Evolutionary conservation across 37 sponge, comb jelly and placozoan genomes (phyloP).

Genomic region (Ianthella basta): DNA sequence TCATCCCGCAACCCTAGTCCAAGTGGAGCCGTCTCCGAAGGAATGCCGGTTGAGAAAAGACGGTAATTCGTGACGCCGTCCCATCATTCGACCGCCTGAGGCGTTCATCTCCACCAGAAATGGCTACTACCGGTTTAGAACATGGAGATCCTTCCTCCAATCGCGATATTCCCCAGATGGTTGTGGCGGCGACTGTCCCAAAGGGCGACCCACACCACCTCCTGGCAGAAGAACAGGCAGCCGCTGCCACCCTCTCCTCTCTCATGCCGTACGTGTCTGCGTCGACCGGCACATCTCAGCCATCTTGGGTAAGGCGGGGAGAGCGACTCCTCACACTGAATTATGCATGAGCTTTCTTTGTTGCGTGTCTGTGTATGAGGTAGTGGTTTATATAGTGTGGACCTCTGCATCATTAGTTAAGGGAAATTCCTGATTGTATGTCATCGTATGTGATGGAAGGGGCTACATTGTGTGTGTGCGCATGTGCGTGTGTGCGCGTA

Average conservation of each 20-base stretch:
- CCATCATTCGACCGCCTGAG: neutral
- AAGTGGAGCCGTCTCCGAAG: neutral
- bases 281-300: constrained; percentile 5
- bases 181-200: neutral
- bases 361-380: too few species aligned
- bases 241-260: constrained; percentile 29
- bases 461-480: too few species aligned
- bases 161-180: neutral
- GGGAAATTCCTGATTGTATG: too few species aligned
- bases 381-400: too few species aligned
- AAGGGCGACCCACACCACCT: neutral
- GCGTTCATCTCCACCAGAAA: neutral
- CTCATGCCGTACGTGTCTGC: constrained; percentile 16
- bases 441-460: too few species aligned
- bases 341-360: too few species aligned
- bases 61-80: neutral
- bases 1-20: too few species aligned
- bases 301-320: constrained; percentile 14
- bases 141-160: neutral
- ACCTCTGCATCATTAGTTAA: too few species aligned
- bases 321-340: too few species aligned
- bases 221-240: constrained; percentile 20
- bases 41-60: neutral
- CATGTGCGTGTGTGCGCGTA: too few species aligned
- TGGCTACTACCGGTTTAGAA: constrained; percentile 1